These are phyloP conservation scores for Trissolcus japonicus DNA, from an alignment of 2,888 invertebrate species.

Conservation along the genomic window DNA sequence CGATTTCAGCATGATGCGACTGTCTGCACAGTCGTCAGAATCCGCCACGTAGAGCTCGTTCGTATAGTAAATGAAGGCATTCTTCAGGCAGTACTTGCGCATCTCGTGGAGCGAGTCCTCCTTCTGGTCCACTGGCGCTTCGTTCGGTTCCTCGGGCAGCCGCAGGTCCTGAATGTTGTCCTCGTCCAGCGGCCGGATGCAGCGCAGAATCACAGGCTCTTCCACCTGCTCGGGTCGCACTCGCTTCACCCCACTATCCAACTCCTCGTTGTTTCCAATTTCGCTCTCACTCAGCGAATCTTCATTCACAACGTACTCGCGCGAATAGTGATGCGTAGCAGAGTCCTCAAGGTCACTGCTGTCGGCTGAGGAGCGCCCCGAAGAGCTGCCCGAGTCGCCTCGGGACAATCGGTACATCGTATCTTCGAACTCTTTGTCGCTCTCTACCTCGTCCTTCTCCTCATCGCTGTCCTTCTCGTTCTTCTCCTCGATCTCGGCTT, in stretches of 20 bases:
- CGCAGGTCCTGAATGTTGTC: conserved; percentile 55
- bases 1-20: conserved; percentile 69
- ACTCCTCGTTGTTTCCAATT: conserved; percentile 71
- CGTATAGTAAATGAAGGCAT: conserved; percentile 42
- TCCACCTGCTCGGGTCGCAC: conserved; percentile 66
- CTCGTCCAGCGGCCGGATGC: conserved; percentile 67
- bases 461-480: conserved; percentile 3
- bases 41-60: conserved; percentile 73
- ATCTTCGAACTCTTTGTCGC: conserved; percentile 53
- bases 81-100: conserved; percentile 44
- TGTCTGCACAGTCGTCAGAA: conserved; percentile 68
- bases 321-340: conserved; percentile 72
- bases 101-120: conserved; percentile 40
- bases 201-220: conserved; percentile 68
- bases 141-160: conserved; percentile 27
- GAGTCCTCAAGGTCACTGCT: conserved; percentile 74
- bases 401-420: conserved; percentile 68
- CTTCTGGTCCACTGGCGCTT: conserved; percentile 16
- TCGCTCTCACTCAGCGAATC: conserved; percentile 73
- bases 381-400: conserved; percentile 72
- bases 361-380: conserved; percentile 73
- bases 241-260: conserved; percentile 64
- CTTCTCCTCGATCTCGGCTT: not conserved
- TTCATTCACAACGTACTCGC: conserved; percentile 75
- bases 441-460: conserved; percentile 27